A percentile compares a stretch with the other conserved stretches of the same genome.
phyloP scores from a whole-genome alignment of 2,888 invertebrate species.

The Danaus chrysippus region DNA sequence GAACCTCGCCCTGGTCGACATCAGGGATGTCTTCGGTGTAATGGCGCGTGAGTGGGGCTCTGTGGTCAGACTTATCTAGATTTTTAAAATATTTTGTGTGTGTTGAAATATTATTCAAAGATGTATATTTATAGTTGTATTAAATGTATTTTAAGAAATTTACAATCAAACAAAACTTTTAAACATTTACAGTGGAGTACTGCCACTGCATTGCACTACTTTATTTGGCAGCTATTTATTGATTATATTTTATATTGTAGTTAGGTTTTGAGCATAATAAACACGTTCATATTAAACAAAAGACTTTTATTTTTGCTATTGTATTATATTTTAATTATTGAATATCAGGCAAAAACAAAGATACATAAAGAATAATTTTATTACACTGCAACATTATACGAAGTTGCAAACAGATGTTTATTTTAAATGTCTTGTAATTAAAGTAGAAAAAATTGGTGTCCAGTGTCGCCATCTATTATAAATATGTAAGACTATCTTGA shows the following conservation, averaged over 20 bases:
- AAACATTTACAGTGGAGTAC: constrained; percentile 10
- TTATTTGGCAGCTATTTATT: constrained; percentile 42
- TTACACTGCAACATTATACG: too few species aligned
- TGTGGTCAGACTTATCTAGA: constrained; percentile 10
- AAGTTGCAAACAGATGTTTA: too few species aligned
- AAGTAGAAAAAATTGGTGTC: too few species aligned
- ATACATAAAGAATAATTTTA: too few species aligned
- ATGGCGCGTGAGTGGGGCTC: too few species aligned
- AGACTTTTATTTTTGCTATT: constrained; percentile 22
- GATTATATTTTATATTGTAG: constrained; percentile 36
- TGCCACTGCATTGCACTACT: constrained; percentile 36
- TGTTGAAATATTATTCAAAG: too few species aligned
- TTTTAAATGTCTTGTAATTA: too few species aligned
- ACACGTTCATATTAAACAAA: constrained; percentile 39
- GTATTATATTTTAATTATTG: background rate
- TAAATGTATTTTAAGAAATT: constrained; percentile 18
- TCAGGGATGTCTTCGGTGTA: too few species aligned
- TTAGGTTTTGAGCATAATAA: constrained; percentile 56
- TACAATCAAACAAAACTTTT: constrained; percentile 31
- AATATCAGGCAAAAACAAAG: too few species aligned
- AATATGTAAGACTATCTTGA: background rate
- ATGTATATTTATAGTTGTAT: too few species aligned
- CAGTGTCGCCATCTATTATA: constrained; percentile 21
- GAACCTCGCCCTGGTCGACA: too few species aligned
- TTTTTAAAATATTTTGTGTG: too few species aligned